Percentiles rank a stretch among this genome's conserved stretches.
Evolutionary conservation across 2,113 vertebrate genomes (phyloP).

Genomic region (Jacana jacana): DNA sequence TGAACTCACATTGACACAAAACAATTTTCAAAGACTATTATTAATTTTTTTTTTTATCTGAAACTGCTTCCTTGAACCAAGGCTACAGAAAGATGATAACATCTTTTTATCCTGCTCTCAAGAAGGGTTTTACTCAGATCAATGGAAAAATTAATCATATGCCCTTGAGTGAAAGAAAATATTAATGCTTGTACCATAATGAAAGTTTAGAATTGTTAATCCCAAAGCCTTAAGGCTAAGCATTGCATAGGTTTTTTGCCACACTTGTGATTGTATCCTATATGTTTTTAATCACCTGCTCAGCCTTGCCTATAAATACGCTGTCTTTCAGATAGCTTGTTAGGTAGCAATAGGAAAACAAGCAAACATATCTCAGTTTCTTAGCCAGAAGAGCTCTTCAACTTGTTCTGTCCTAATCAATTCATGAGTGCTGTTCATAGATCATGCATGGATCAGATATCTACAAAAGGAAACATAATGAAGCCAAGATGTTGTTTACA

Average conservation of each 20-base stretch:
- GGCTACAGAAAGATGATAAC: not conserved
- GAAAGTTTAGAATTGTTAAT: not conserved
- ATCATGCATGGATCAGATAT: not conserved
- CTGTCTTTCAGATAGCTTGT: not conserved
- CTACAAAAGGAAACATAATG: slow-evolving; percentile 18
- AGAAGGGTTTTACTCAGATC: not conserved
- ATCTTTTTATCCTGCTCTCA: not conserved
- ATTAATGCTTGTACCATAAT: not conserved
- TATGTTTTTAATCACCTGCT: slow-evolving; percentile 31
- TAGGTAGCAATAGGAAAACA: not conserved
- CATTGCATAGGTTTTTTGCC: not conserved
- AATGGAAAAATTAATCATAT: not conserved
- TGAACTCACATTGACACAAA: not conserved
- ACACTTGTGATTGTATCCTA: not conserved
- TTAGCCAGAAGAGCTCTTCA: not conserved
- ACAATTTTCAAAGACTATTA: not conserved
- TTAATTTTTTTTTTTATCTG: not conserved
- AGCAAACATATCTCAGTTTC: not conserved
- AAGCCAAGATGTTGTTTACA: slow-evolving; percentile 48
- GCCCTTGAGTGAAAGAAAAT: not conserved
- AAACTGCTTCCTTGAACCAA: not conserved
- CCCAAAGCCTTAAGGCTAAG: not conserved
- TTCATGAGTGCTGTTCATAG: not conserved
- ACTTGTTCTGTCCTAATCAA: not conserved
- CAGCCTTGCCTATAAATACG: not conserved